phyloP scores from a whole-genome alignment of 2,888 invertebrate species.

The Synanthedon vespiformis region DNA sequence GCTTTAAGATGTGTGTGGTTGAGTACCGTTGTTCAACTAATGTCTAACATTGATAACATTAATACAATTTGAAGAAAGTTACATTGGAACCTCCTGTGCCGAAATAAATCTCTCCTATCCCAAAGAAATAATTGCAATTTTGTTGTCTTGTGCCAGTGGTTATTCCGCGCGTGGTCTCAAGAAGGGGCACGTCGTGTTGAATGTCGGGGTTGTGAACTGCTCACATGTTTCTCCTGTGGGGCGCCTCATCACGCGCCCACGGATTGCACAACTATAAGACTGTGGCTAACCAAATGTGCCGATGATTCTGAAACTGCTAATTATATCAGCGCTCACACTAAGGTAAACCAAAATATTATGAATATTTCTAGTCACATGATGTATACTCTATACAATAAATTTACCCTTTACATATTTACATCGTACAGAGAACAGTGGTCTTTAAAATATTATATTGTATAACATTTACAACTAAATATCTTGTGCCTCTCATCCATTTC shows the following conservation, averaged over 20 bases:
- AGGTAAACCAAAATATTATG: constrained; percentile 71
- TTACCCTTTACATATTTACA: not conserved
- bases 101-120: too few species aligned
- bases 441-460: too few species aligned
- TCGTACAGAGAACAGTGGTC: too few species aligned
- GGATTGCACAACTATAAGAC: constrained; percentile 93
- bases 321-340: constrained; percentile 98
- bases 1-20: too few species aligned
- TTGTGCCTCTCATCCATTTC: too few species aligned
- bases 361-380: not conserved
- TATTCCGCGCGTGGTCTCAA: constrained; percentile 88
- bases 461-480: too few species aligned
- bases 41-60: too few species aligned
- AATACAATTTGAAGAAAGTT: too few species aligned
- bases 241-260: constrained; percentile 99
- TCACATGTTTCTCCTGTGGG: constrained; percentile 96
- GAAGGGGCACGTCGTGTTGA: constrained; percentile 80
- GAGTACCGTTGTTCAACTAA: too few species aligned
- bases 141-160: constrained; percentile 52
- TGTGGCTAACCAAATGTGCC: constrained; percentile 99
- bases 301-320: constrained; percentile 99
- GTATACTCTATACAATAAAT: not conserved
- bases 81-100: too few species aligned
- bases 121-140: too few species aligned
- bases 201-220: constrained; percentile 88